Evolutionary conservation across 2,888 invertebrate species (phyloP).

Genomic region (Coleophora flavipennella): DNA sequence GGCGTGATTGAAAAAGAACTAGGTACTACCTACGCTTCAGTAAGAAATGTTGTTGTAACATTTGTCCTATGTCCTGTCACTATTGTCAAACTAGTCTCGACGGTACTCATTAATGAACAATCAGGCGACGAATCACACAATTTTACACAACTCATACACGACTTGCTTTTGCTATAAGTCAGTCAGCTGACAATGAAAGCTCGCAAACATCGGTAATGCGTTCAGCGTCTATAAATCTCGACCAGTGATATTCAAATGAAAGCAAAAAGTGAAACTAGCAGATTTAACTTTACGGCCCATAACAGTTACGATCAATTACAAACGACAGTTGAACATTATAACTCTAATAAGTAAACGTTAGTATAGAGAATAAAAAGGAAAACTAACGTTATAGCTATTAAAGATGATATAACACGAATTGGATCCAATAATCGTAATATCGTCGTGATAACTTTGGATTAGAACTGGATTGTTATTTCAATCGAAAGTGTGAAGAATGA

Average conservation of each 20-base stretch:
- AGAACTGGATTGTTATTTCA: too few species aligned
- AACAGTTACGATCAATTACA: constrained; percentile 22
- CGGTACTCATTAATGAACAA: constrained; percentile 4
- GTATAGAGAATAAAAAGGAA: constrained; percentile 2
- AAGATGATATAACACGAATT: constrained; percentile 4
- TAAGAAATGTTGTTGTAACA: too few species aligned
- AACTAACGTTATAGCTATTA: constrained; percentile 4
- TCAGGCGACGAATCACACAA: neutral
- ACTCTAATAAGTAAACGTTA: neutral
- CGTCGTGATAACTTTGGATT: too few species aligned
- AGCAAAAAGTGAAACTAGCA: constrained; percentile 19
- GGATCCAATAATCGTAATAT: too few species aligned
- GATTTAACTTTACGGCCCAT: constrained; percentile 22
- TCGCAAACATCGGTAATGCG: constrained; percentile 26
- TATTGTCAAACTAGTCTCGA: constrained; percentile 12
- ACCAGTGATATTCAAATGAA: constrained; percentile 10
- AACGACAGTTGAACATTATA: constrained; percentile 1
- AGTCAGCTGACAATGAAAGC: constrained; percentile 26
- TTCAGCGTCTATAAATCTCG: constrained; percentile 23
- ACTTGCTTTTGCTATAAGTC: constrained; percentile 21
- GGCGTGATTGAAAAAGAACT: too few species aligned
- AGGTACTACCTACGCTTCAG: too few species aligned
- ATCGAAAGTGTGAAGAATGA: too few species aligned
- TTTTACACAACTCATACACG: constrained; percentile 13
- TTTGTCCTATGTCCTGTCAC: constrained; percentile 13